A percentile compares a stretch with the other conserved stretches of the same genome.
phyloP scores from a whole-genome alignment of 2,113 vertebrate genomes.

The Gambusia holbrooki region DNA sequence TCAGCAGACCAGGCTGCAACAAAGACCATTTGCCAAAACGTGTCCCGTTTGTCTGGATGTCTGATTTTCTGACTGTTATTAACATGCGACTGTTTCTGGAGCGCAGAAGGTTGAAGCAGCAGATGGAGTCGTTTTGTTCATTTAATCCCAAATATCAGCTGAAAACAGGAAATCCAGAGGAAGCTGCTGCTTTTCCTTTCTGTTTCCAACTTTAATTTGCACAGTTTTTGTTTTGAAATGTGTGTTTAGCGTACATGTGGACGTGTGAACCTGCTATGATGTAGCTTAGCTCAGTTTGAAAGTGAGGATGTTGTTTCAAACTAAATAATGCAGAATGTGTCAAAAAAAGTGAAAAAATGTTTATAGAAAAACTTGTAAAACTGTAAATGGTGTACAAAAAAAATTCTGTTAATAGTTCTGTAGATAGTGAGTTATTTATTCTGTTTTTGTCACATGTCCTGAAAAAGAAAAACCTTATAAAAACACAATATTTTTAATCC shows the following conservation, averaged over 20 bases:
- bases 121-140: background rate
- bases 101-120: conserved; percentile 23
- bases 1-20: background rate
- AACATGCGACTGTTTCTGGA: conserved; percentile 25
- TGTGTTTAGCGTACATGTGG: conserved; percentile 32
- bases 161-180: no score
- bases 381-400: conserved; percentile 85
- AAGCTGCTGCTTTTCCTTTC: conserved; percentile 3
- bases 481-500: conserved; percentile 69
- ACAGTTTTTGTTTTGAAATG: conserved; percentile 22
- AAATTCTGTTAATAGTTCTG: conserved; percentile 86
- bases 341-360: conserved; percentile 64
- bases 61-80: conserved; percentile 38
- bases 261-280: conserved; percentile 42
- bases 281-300: conserved; percentile 41
- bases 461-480: conserved; percentile 65
- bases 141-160: no score
- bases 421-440: conserved; percentile 98
- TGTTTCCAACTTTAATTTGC: conserved; percentile 53
- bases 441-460: conserved; percentile 71
- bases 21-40: conserved; percentile 22
- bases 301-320: conserved; percentile 48
- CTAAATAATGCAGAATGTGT: conserved; percentile 36
- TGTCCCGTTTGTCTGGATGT: conserved; percentile 20
- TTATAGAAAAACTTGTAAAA: conserved; percentile 83